Conservation (phyloP, 2,113 vertebrate genomes). For the Stigmatopora argus region DNA sequence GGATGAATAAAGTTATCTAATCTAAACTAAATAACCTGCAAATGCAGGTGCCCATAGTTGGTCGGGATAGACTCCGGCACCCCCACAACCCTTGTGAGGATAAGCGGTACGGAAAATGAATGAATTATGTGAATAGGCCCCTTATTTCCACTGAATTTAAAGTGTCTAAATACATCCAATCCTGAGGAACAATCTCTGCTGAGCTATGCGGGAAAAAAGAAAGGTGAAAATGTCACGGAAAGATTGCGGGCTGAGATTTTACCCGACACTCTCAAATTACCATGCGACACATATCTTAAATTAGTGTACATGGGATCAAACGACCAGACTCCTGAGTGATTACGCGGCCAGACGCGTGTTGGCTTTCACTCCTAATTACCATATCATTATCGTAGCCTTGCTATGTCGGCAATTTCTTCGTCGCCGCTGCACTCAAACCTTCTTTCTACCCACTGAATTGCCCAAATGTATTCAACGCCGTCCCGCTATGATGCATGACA, state of each 20-base stretch:
- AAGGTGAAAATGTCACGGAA: slow-evolving; percentile 37
- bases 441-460: neutral
- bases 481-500: slow-evolving; percentile 24
- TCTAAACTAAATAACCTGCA: too few relatives aligned
- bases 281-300: slow-evolving; percentile 54
- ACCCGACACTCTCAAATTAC: slow-evolving; percentile 47
- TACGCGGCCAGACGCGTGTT: slow-evolving; percentile 49
- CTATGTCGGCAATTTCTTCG: slow-evolving; percentile 40
- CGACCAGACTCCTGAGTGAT: slow-evolving; percentile 45
- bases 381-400: slow-evolving; percentile 57
- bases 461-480: slow-evolving; percentile 31
- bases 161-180: slow-evolving; percentile 12
- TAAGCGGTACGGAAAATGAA: too few relatives aligned
- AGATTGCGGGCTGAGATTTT: slow-evolving; percentile 23
- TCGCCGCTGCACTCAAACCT: slow-evolving; percentile 34
- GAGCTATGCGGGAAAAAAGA: slow-evolving; percentile 38
- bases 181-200: slow-evolving; percentile 29
- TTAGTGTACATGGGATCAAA: slow-evolving; percentile 66
- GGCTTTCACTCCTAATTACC: slow-evolving; percentile 59
- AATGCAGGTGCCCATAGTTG: too few relatives aligned
- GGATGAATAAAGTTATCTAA: too few relatives aligned
- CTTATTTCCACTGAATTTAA: too few relatives aligned
- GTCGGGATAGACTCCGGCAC: too few relatives aligned
- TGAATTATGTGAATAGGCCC: too few relatives aligned
- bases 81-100: too few relatives aligned